phyloP scores from a whole-genome alignment of 2,113 vertebrate genomes.

The Austrofundulus limnaeus region DNA sequence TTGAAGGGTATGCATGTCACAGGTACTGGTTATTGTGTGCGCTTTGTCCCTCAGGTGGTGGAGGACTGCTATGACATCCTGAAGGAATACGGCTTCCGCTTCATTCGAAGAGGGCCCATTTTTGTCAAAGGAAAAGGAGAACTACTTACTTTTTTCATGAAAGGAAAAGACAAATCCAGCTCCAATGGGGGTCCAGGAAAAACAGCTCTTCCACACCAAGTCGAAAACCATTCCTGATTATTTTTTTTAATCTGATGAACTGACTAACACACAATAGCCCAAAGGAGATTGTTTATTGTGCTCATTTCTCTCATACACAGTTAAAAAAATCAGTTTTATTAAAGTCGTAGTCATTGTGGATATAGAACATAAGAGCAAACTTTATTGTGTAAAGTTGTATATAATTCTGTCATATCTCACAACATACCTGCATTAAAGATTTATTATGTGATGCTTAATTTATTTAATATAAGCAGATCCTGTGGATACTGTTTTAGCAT shows the following conservation, averaged over 20 bases:
- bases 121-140: slow-evolving; percentile 96
- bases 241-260: neutral
- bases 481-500: neutral
- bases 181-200: slow-evolving; percentile 74
- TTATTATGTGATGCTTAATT: slow-evolving; percentile 4
- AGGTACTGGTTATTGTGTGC: neutral
- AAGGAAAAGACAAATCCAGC: slow-evolving; percentile 87
- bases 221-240: slow-evolving; percentile 82
- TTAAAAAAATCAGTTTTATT: neutral
- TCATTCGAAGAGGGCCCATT: slow-evolving; percentile 90
- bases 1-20: too few species aligned
- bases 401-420: slow-evolving; percentile 24
- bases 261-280: slow-evolving; percentile 4
- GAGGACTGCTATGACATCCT: slow-evolving; percentile 91
- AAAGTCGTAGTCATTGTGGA: slow-evolving; percentile 11
- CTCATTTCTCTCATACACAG: slow-evolving; percentile 10
- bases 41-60: slow-evolving; percentile 84
- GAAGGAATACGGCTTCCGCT: slow-evolving; percentile 91
- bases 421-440: slow-evolving; percentile 5
- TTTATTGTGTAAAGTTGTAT: neutral
- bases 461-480: neutral
- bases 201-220: slow-evolving; percentile 89
- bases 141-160: slow-evolving; percentile 94
- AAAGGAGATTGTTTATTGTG: neutral
- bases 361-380: slow-evolving; percentile 9